Evolutionary conservation across 1,140 invertebrate species (phyloP), one percentile per base, ranked within the genome.

Genomic region (Hylaeus anthracinus): DNA sequence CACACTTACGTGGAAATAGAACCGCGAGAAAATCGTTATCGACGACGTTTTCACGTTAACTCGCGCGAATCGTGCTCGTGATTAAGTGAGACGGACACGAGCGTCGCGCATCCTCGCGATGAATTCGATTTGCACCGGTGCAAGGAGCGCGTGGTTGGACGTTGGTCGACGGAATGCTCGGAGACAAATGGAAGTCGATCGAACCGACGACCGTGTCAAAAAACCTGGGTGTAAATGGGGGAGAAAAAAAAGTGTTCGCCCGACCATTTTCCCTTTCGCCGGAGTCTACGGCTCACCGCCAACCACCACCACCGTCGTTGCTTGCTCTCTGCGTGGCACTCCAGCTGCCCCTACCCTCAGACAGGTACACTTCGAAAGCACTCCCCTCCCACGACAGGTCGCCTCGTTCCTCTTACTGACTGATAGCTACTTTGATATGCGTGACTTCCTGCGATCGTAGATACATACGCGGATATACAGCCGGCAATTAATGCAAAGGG

Each of bases 221-320:
- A 92, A 92, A 90, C 88, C 86, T 84, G 84, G 79, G 88, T 89
- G 84, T 72, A 80, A 82, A 79, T 75, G 75, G 81, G 81, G 82
- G 78, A 79, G 88, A 84, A 90, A 89, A 91, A 79, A 90, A 90
- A 89, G 87, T 86, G 79, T 73, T 88, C 86, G 82, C 81, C 71
- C 72, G 86, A 88, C 86, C 82, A 90, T 92, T 92, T 92, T 92
- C 91, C 92, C 92, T 92, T 92, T 92, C 92, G 91, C 92, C 85
- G 83, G 86, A 86, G 77, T 90, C 73, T 56, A 81, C 77, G 78
- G 83, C 83, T 84, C 82, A 67, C 80, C 88, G 67, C 72, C 83
- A 61, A 58, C 78, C 69, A 41, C 69, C 72, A 63, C n/a, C 72
- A 66, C 66, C 70, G 45, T 37, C 79, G 39, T 69, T 65, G 39